Percentiles rank a stretch among this genome's conserved stretches.
Conservation (phyloP, 2,888 invertebrate genomes). For the Xestobium rufovillosum region DNA sequence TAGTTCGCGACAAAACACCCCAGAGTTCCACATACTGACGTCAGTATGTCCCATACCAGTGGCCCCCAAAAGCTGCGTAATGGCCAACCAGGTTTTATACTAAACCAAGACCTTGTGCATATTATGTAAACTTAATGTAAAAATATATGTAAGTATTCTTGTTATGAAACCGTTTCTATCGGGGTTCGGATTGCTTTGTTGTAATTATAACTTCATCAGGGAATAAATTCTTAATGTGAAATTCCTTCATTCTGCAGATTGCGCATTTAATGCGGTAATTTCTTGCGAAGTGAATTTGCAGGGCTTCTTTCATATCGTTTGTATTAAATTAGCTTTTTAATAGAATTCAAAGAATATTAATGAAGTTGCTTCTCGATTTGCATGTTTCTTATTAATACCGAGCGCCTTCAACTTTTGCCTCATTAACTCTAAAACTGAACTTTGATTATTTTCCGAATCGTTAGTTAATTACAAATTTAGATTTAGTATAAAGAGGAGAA, state of each 20-base stretch:
- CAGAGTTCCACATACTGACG: too few species aligned
- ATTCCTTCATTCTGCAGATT: not conserved
- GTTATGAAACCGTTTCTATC: too few species aligned
- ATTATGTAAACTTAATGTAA: too few species aligned
- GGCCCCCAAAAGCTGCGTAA: too few species aligned
- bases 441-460: conserved; percentile 43
- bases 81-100: too few species aligned
- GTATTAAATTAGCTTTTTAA: conserved; percentile 30
- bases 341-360: conserved; percentile 39
- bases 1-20: too few species aligned
- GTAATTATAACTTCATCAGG: too few species aligned
- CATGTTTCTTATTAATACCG: conserved; percentile 37
- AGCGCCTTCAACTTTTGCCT: conserved; percentile 34
- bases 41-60: too few species aligned
- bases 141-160: too few species aligned
- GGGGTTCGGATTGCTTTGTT: too few species aligned
- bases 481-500: conserved; percentile 5
- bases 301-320: conserved; percentile 5
- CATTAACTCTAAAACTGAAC: conserved; percentile 37
- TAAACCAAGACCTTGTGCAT: too few species aligned
- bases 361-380: conserved; percentile 41
- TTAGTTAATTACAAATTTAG: conserved; percentile 39
- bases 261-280: conserved; percentile 2
- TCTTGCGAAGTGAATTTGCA: not conserved
- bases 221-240: too few species aligned